Base-by-base conservation (phyloP, 2,797 vertebrate species). In the Aldrovandia affinis region DNA sequence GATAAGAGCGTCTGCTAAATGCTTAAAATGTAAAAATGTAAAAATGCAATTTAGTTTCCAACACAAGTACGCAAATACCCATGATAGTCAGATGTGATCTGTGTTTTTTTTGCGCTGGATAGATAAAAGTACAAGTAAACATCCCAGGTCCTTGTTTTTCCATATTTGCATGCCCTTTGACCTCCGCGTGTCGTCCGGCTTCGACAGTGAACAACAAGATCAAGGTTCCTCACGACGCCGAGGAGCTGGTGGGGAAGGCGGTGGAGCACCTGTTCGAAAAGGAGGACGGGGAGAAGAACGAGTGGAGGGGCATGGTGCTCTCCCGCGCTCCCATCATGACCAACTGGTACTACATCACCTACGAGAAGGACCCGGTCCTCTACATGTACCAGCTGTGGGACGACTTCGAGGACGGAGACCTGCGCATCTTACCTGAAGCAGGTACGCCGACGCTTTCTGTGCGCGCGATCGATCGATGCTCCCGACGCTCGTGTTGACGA, bases 361-460 rank as follows among this genome's bases (percentile, higher is more conserved):
- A 96, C 0, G 96, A 96, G 92, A 96, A 96, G 88, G 96, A 96
- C 92, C 96, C 96, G 0, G 96, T 96, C 81, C 93, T 96, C 81
- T 96, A 96, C 89, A 96, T 96, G 96, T 96, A 96, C 89, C 96
- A 96, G 91, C 93, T 96, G 59, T 96, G 95, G 95, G 95, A 96
- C 65, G 96, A 96, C 89, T 96, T 96, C 85, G 95, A 96, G 87
- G 96, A 96, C 25, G 95, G 95, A 81, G 95, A 96, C 88, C 94
- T 96, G 4, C 95, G 95, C 18, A 95, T 96, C 85, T 89, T 96
- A 80, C 95, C 96, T 0, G 96, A 96, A 90, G 95, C 96, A 80
- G 96, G 96, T 96, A 88, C 9, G 20, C 18, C 18, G 20, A 7
- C 61, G 33, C 12, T 20, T 30, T 18, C 30, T 30, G 28, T 39